These are phyloP conservation scores for Clarias platycephalus DNA, from an alignment of 2,797 vertebrate genomes.

Conservation along the genomic window DNA sequence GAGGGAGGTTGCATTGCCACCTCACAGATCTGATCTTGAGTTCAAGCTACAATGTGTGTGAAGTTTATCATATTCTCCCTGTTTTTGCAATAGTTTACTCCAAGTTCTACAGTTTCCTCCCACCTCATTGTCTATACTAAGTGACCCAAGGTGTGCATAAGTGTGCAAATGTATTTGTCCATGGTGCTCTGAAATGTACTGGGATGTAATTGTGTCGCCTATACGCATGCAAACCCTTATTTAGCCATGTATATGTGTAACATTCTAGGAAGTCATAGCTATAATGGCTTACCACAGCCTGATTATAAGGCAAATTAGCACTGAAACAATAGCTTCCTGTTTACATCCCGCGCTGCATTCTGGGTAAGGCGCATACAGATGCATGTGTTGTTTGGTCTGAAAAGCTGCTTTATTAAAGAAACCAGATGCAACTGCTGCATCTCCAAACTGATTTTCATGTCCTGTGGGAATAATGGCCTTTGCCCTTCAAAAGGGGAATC, in stretches of 20 bases:
- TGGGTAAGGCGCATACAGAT: constrained; percentile 17
- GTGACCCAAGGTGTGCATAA: neutral
- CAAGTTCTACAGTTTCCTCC: neutral
- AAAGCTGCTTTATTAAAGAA: constrained; percentile 69
- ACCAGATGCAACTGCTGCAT: constrained; percentile 63
- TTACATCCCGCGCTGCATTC: constrained; percentile 14
- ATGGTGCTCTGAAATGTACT: neutral
- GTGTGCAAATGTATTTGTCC: neutral
- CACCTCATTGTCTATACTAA: neutral
- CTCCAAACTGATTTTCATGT: neutral
- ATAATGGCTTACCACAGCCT: neutral
- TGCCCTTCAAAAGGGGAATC: neutral
- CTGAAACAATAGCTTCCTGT: constrained; percentile 22
- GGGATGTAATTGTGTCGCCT: neutral
- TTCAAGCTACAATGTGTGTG: neutral
- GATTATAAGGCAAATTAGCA: neutral
- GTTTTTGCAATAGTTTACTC: neutral
- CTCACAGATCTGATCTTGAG: neutral
- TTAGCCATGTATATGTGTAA: neutral
- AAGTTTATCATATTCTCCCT: neutral
- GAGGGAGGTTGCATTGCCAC: neutral
- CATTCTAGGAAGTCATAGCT: neutral
- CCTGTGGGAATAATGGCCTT: neutral
- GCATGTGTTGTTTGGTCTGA: constrained; percentile 48
- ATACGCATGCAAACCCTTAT: neutral